Evolutionary conservation across 2,888 invertebrate genomes (phyloP).

Genomic region (Augochlorella aurata): DNA sequence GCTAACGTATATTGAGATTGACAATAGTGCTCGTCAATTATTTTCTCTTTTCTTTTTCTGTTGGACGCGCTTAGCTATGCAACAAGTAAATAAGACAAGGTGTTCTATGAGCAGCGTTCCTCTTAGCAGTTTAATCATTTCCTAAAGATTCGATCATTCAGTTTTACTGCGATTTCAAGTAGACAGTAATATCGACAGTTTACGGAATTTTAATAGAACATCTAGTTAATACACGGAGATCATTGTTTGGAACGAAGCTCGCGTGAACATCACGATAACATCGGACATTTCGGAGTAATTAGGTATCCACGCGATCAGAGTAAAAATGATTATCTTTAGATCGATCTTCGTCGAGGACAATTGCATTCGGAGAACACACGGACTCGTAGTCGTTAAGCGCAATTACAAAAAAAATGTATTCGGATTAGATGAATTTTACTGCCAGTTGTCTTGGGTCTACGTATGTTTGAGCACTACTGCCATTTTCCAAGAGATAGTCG

Average conservation of each 20-base stretch:
- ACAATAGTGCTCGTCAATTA: conserved; percentile 43
- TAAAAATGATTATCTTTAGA: conserved; percentile 19
- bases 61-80: background rate
- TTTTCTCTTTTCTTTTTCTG: conserved; percentile 19
- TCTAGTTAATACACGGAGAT: background rate
- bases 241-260: background rate
- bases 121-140: conserved; percentile 12
- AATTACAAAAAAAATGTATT: conserved; percentile 57
- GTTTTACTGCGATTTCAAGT: background rate
- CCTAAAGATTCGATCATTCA: background rate
- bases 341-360: conserved; percentile 1
- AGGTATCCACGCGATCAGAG: background rate
- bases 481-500: conserved; percentile 76
- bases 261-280: background rate
- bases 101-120: conserved; percentile 19
- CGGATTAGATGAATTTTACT: conserved; percentile 75
- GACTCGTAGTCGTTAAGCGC: conserved; percentile 59
- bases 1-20: conserved; percentile 23
- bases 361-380: conserved; percentile 44
- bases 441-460: conserved; percentile 76
- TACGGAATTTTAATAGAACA: background rate
- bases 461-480: conserved; percentile 79
- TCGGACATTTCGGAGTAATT: background rate
- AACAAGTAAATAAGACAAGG: conserved; percentile 5
- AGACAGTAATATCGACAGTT: background rate